Percentiles rank a stretch among this genome's conserved stretches.
Conservation (phyloP, 1,140 invertebrate species). For the Pomacea maculata region DNA sequence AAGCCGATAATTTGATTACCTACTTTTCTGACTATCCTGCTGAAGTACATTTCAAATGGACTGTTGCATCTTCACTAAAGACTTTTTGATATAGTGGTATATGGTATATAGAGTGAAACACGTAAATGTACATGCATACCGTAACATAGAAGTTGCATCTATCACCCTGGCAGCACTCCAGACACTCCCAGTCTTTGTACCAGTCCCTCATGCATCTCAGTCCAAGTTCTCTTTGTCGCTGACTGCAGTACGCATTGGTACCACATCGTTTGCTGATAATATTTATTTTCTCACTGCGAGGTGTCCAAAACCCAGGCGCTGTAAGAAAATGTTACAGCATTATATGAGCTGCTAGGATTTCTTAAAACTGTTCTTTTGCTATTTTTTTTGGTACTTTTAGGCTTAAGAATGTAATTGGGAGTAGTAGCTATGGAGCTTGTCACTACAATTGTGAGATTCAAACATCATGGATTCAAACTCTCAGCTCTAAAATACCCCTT, state of each 20-base stretch:
- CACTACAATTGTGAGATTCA: too few relatives aligned
- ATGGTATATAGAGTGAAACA: neutral
- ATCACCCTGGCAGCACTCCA: slow-evolving; percentile 96
- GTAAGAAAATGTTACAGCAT: slow-evolving; percentile 5
- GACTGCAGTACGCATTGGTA: slow-evolving; percentile 80
- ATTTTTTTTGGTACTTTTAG: too few relatives aligned
- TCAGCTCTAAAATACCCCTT: too few relatives aligned
- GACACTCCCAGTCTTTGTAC: slow-evolving; percentile 98
- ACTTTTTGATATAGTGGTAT: neutral
- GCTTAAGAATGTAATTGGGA: too few relatives aligned
- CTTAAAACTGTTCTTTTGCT: too few relatives aligned
- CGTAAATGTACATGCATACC: slow-evolving; percentile 70
- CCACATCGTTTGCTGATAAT: slow-evolving; percentile 94
- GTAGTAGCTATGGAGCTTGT: too few relatives aligned
- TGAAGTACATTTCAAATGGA: neutral
- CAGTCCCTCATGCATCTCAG: slow-evolving; percentile 88
- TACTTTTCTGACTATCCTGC: neutral
- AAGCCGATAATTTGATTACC: neutral
- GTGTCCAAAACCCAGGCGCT: slow-evolving; percentile 94
- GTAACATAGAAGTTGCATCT: slow-evolving; percentile 97
- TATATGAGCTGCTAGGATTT: neutral
- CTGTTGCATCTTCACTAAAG: neutral
- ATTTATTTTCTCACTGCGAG: slow-evolving; percentile 91
- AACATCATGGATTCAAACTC: too few relatives aligned
- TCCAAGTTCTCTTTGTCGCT: slow-evolving; percentile 68